Conservation (phyloP, 2,113 vertebrate species). For the Macroglossus sobrinus region DNA sequence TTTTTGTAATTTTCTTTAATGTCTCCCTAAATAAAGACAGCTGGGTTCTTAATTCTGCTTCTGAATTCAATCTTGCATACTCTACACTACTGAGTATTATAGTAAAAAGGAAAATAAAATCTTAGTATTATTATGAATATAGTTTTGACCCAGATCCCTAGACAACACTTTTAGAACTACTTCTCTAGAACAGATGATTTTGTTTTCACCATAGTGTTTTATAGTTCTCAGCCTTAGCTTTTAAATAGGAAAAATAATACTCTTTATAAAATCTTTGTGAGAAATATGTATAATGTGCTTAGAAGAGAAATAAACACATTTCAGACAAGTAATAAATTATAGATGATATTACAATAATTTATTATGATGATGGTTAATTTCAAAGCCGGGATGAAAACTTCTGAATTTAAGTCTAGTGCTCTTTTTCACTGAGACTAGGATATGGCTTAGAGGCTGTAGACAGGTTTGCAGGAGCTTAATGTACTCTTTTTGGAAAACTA, state of each 20-base stretch:
- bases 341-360: not conserved
- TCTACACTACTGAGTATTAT: not conserved
- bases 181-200: not conserved
- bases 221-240: not conserved
- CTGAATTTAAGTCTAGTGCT: not conserved
- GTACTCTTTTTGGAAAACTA: not conserved
- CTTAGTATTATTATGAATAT: not conserved
- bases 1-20: not conserved
- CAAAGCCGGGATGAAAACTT: not conserved
- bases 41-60: not conserved
- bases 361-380: not conserved
- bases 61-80: not conserved
- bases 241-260: slow-evolving; percentile 1
- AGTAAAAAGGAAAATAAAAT: slow-evolving; percentile 12
- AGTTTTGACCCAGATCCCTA: not conserved
- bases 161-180: not conserved
- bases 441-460: not conserved
- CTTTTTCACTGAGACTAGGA: not conserved
- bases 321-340: not conserved
- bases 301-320: slow-evolving; percentile 1
- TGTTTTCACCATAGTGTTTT: slow-evolving; percentile 17
- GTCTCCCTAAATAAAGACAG: not conserved
- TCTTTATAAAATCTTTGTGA: slow-evolving; percentile 21
- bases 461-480: not conserved
- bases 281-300: not conserved